Conservation (phyloP, 2,888 invertebrate species). For the Gortyna flavago region DNA sequence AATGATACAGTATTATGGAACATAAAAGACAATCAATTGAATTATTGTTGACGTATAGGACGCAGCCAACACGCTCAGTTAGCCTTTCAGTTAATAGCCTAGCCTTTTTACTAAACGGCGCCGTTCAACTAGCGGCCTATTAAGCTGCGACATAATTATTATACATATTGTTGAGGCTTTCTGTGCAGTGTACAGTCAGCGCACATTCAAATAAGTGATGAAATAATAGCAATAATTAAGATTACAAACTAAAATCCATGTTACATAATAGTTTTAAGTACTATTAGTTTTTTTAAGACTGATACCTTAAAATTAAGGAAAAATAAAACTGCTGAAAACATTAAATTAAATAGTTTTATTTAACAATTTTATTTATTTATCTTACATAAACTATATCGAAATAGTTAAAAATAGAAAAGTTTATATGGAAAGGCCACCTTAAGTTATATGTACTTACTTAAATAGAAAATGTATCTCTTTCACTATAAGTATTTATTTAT, state of each 20-base stretch:
- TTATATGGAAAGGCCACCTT: conserved; percentile 89
- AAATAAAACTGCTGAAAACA: conserved; percentile 70
- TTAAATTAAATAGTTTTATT: conserved; percentile 71
- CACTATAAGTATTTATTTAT: conserved; percentile 37
- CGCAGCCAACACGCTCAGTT: too few relatives aligned
- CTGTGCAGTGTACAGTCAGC: not conserved
- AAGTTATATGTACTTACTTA: conserved; percentile 68
- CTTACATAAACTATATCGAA: conserved; percentile 87
- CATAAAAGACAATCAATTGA: not conserved
- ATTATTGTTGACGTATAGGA: not conserved
- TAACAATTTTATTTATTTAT: conserved; percentile 79
- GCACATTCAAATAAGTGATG: conserved; percentile 19
- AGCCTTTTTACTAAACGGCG: too few relatives aligned
- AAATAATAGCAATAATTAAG: conserved; percentile 15
- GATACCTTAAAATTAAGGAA: conserved; percentile 62
- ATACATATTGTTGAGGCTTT: too few relatives aligned
- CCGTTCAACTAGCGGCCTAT: too few relatives aligned
- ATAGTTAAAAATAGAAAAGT: conserved; percentile 85
- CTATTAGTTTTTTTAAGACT: conserved; percentile 69
- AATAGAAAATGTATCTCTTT: conserved; percentile 64
- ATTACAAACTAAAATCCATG: conserved; percentile 4
- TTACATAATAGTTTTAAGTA: conserved; percentile 57
- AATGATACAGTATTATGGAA: not conserved
- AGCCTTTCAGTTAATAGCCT: too few relatives aligned
- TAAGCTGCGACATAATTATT: not conserved